A percentile compares a stretch with the other conserved stretches of the same genome.
These are phyloP conservation scores for Caenorhabditis sp. DNA, from an alignment of 2,888 invertebrate species.

Conservation along the genomic window DNA sequence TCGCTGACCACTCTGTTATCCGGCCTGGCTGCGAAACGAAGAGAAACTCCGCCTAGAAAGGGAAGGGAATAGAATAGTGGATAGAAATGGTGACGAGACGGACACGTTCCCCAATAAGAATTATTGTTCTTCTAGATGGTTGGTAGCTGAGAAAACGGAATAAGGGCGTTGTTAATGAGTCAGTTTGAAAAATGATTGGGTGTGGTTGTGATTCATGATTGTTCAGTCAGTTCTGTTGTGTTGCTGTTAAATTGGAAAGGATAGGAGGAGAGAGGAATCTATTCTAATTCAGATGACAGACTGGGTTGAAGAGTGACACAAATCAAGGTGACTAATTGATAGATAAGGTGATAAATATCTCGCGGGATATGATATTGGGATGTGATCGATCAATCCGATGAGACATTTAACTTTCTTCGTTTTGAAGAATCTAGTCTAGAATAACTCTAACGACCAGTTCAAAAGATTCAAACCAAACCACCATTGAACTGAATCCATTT, in stretches of 20 bases:
- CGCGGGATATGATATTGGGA: constrained; percentile 6
- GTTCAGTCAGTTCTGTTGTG: constrained; percentile 1
- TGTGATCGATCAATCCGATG: constrained; percentile 11
- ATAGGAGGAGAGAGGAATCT: constrained; percentile 12
- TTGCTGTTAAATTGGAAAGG: too few species aligned
- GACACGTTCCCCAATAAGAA: constrained; percentile 47
- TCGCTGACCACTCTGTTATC: constrained; percentile 47
- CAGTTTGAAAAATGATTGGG: constrained; percentile 45
- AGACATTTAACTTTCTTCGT: too few species aligned
- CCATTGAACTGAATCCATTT: too few species aligned
- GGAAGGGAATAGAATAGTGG: constrained; percentile 33
- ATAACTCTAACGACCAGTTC: constrained; percentile 23
- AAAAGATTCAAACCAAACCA: too few species aligned
- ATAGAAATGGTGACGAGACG: constrained; percentile 32
- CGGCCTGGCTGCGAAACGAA: too few species aligned
- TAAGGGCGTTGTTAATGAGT: constrained; percentile 42
- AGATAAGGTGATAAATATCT: constrained; percentile 57
- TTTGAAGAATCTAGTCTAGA: constrained; percentile 21
- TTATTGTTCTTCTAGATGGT: constrained; percentile 38
- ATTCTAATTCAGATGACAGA: too few species aligned
- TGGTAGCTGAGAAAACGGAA: background rate
- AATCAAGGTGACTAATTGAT: constrained; percentile 60
- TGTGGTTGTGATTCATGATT: constrained; percentile 55
- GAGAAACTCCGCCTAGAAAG: constrained; percentile 28
- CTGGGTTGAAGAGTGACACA: constrained; percentile 18